These are phyloP conservation scores for Microctonus brassicae DNA, from an alignment of 2,888 invertebrate genomes.

Conservation along the genomic window DNA sequence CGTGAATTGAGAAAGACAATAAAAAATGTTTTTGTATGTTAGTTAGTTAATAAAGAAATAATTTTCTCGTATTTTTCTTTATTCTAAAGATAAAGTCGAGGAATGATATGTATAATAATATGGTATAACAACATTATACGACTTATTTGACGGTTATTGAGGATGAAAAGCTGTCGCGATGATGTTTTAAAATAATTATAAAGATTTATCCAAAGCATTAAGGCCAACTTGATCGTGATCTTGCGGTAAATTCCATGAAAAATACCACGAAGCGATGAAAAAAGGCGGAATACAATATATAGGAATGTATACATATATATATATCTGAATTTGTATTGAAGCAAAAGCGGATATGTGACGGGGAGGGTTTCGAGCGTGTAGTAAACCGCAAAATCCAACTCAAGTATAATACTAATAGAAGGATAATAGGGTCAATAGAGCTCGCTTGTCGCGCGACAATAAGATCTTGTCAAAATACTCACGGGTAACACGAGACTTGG, in stretches of 20 bases:
- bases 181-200: too few species aligned
- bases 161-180: not conserved
- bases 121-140: not conserved
- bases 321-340: not conserved
- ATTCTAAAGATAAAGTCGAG: too few species aligned
- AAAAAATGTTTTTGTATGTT: too few species aligned
- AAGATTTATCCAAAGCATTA: too few species aligned
- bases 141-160: not conserved
- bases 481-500: slow-evolving; percentile 67
- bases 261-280: slow-evolving; percentile 19
- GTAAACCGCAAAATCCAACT: slow-evolving; percentile 59
- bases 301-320: slow-evolving; percentile 19
- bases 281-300: slow-evolving; percentile 16
- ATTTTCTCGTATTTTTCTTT: too few species aligned
- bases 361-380: slow-evolving; percentile 32
- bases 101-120: too few species aligned
- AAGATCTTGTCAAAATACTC: slow-evolving; percentile 69
- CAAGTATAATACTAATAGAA: slow-evolving; percentile 69
- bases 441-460: slow-evolving; percentile 62
- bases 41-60: too few species aligned
- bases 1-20: too few species aligned
- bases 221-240: too few species aligned
- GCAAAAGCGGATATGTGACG: slow-evolving; percentile 5
- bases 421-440: slow-evolving; percentile 69
- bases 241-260: not conserved